These are phyloP conservation scores for Helobdella robusta DNA, from an alignment of 2,888 invertebrate genomes.

Conservation along the genomic window DNA sequence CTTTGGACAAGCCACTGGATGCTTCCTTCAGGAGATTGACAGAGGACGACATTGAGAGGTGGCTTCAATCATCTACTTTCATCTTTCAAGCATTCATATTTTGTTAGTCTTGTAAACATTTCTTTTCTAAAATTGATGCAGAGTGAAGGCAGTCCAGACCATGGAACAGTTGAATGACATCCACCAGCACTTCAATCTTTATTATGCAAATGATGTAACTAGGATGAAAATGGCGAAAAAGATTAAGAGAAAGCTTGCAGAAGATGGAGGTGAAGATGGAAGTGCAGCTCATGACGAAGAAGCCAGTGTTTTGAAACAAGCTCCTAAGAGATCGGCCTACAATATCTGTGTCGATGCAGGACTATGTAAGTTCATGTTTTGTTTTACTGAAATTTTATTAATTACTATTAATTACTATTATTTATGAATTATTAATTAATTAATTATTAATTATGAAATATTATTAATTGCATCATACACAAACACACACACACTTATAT, in stretches of 20 bases:
- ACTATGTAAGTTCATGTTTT: conserved; percentile 52
- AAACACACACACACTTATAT: no score
- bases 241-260: conserved; percentile 51
- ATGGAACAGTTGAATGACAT: conserved; percentile 85
- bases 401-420: conserved; percentile 3
- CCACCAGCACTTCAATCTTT: conserved; percentile 81
- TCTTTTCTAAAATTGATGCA: conserved; percentile 27
- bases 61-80: not conserved
- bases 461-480: no score
- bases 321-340: conserved; percentile 76
- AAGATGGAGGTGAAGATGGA: conserved; percentile 45
- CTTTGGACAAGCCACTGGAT: conserved; percentile 73
- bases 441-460: no score
- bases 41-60: conserved; percentile 63
- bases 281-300: conserved; percentile 53
- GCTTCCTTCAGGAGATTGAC: conserved; percentile 71
- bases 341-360: conserved; percentile 75
- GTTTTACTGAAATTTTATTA: not conserved
- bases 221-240: conserved; percentile 55
- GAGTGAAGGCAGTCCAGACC: conserved; percentile 43
- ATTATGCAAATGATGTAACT: conserved; percentile 65
- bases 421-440: not conserved
- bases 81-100: not conserved
- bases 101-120: not conserved
- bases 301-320: conserved; percentile 65